Evolutionary conservation across 2,888 invertebrate species (phyloP).

Genomic region (Arge pagana): DNA sequence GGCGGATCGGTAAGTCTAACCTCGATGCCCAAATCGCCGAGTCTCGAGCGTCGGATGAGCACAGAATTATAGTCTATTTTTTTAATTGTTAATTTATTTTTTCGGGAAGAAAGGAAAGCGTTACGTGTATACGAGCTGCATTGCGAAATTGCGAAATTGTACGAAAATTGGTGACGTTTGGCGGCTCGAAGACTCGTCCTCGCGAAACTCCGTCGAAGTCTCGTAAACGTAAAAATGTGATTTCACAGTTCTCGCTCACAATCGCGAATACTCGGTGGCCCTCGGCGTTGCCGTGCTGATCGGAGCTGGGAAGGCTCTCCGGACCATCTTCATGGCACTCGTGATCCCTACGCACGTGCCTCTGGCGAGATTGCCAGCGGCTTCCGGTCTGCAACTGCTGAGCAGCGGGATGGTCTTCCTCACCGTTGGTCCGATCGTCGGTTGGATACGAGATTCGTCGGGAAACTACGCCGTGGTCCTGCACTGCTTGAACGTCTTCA

Average conservation of each 20-base stretch:
- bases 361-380: conserved; percentile 70
- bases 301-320: conserved; percentile 72
- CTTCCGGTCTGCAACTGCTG: conserved; percentile 71
- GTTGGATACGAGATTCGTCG: conserved; percentile 68
- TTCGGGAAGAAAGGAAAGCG: no score
- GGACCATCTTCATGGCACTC: conserved; percentile 76
- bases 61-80: no score
- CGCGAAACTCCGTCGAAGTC: no score
- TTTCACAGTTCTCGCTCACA: conserved; percentile 65
- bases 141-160: no score
- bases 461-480: conserved; percentile 65
- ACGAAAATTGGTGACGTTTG: no score
- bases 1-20: conserved; percentile 65
- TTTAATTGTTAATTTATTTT: no score
- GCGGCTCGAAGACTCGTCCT: no score
- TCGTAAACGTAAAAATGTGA: no score
- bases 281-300: conserved; percentile 68
- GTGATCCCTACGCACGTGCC: conserved; percentile 76
- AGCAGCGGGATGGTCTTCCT: conserved; percentile 70
- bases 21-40: no score
- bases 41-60: no score
- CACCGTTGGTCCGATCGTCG: conserved; percentile 68
- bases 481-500: conserved; percentile 69
- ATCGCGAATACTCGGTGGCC: conserved; percentile 63
- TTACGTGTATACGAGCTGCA: no score